Conservation (phyloP, 1,140 invertebrate species). For the Drosophila busckii region DNA sequence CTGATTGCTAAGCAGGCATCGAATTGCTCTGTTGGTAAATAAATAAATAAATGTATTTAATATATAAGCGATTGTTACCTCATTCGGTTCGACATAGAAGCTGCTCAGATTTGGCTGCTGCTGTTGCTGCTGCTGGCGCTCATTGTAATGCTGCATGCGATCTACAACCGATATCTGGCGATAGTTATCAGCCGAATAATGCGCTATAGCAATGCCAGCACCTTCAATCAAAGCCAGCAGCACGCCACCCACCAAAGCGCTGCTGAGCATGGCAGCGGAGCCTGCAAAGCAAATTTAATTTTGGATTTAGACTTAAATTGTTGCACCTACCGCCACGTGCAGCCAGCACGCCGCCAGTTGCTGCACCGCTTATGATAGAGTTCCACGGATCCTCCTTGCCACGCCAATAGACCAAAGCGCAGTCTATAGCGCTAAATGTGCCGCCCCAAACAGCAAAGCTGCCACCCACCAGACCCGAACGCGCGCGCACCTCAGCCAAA, state of each 20-base stretch:
- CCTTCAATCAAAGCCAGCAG: slow-evolving; percentile 53
- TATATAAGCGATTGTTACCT: too few species aligned
- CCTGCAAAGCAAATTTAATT: slow-evolving; percentile 17
- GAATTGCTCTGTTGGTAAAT: too few species aligned
- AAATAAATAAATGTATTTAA: too few species aligned
- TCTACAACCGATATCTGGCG: slow-evolving; percentile 42
- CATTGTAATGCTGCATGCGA: too few species aligned
- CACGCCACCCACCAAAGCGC: slow-evolving; percentile 48
- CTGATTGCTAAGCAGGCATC: too few species aligned
- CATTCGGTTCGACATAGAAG: too few species aligned
- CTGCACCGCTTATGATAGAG: slow-evolving; percentile 50
- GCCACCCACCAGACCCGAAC: slow-evolving; percentile 34
- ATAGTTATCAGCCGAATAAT: slow-evolving; percentile 47
- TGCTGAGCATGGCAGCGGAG: slow-evolving; percentile 44
- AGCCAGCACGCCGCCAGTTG: slow-evolving; percentile 50
- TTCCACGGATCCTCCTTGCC: slow-evolving; percentile 63
- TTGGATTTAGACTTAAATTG: not conserved
- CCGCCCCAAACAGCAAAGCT: slow-evolving; percentile 59
- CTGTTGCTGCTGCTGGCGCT: slow-evolving; percentile 21
- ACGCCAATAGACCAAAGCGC: slow-evolving; percentile 37
- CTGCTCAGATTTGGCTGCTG: slow-evolving; percentile 13
- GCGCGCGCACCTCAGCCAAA: slow-evolving; percentile 29
- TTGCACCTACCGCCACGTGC: slow-evolving; percentile 40
- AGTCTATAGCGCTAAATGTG: slow-evolving; percentile 54
- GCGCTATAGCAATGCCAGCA: slow-evolving; percentile 39